These are phyloP conservation scores for Chamaea fasciata DNA, from an alignment of 2,113 vertebrate species.

Conservation along the genomic window DNA sequence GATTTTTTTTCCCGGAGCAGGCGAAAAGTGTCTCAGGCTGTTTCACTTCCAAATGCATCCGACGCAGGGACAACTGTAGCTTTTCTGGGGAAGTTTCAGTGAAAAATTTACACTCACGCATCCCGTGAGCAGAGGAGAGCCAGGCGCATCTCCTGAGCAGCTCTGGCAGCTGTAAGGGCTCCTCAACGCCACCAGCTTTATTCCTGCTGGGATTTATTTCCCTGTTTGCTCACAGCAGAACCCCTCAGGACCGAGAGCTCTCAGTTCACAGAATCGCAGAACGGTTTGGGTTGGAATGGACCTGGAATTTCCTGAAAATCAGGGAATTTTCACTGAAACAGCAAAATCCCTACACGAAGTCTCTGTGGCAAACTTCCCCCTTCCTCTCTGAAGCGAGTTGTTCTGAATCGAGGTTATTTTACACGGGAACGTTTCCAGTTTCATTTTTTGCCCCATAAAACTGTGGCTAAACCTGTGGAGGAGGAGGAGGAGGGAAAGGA, in stretches of 20 bases:
- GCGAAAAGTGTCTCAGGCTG: neutral
- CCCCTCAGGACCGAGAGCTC: neutral
- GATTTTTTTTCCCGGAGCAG: neutral
- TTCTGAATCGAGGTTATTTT: neutral
- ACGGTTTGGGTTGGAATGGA: neutral
- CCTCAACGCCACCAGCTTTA: rapidly evolving
- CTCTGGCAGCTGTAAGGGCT: no score
- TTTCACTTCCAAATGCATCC: neutral
- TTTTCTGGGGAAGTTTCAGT: neutral
- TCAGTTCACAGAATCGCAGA: neutral
- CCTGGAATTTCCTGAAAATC: neutral
- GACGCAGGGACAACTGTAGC: neutral
- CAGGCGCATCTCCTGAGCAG: neutral
- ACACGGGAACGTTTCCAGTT: neutral
- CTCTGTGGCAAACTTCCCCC: neutral
- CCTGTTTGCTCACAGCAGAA: neutral
- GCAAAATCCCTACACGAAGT: neutral
- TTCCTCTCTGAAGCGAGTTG: neutral
- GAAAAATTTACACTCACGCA: neutral
- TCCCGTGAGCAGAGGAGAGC: neutral
- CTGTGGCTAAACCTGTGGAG: neutral
- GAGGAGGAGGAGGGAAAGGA: neutral
- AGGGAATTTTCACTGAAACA: neutral
- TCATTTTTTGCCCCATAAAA: neutral
- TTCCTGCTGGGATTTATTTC: neutral